These are phyloP conservation scores for Emmelina monodactyla DNA, from an alignment of 2,888 invertebrate genomes.

Conservation along the genomic window DNA sequence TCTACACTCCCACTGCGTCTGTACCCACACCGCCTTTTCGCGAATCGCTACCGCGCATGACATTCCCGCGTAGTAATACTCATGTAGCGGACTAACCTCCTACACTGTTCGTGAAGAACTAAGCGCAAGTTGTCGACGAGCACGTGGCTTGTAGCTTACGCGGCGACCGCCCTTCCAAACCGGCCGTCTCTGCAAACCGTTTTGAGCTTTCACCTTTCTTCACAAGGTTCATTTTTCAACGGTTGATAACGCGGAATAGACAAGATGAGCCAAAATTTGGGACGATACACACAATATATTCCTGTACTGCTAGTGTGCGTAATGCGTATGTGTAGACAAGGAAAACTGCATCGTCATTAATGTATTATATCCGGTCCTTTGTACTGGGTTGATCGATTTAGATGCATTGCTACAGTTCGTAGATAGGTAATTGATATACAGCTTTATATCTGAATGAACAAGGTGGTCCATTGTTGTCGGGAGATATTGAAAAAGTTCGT, in stretches of 20 bases:
- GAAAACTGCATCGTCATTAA: slow-evolving; percentile 40
- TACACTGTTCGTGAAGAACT: slow-evolving; percentile 64
- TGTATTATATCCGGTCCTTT: background rate
- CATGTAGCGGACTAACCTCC: slow-evolving; percentile 63
- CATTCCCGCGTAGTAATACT: slow-evolving; percentile 48
- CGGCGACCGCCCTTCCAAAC: slow-evolving; percentile 61
- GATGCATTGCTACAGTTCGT: slow-evolving; percentile 29
- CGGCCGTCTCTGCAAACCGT: slow-evolving; percentile 39
- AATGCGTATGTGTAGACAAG: slow-evolving; percentile 32
- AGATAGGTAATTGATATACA: slow-evolving; percentile 36
- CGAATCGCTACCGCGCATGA: slow-evolving; percentile 46
- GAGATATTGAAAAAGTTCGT: slow-evolving; percentile 54
- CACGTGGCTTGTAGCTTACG: slow-evolving; percentile 62
- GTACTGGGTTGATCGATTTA: slow-evolving; percentile 6
- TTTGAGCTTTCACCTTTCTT: slow-evolving; percentile 48
- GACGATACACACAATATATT: slow-evolving; percentile 55
- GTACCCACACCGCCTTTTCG: slow-evolving; percentile 46
- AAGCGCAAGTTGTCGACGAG: slow-evolving; percentile 59
- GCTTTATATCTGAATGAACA: slow-evolving; percentile 30
- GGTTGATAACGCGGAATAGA: slow-evolving; percentile 21
- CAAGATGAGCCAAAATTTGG: slow-evolving; percentile 55
- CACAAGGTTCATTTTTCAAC: slow-evolving; percentile 36
- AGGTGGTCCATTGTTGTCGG: slow-evolving; percentile 39
- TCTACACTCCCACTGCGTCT: slow-evolving; percentile 36
- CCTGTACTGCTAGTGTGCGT: slow-evolving; percentile 53